Conservation (phyloP, 1,140 invertebrate species). For the Pemphigus obesinymphae region DNA sequence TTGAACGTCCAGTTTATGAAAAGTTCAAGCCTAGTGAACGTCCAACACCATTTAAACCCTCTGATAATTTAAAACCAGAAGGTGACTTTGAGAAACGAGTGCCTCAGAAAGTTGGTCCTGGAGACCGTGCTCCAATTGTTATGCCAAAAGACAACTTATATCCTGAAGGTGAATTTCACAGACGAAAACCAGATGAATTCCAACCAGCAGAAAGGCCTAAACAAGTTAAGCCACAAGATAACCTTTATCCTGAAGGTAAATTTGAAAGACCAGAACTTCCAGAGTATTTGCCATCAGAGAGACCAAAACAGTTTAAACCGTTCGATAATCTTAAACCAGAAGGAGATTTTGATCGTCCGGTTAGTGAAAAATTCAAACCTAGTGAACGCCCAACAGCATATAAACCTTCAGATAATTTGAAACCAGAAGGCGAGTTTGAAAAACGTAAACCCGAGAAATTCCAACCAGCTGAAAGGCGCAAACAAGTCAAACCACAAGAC, state of each 20-base stretch:
- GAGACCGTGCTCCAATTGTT: neutral
- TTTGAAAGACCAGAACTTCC: constrained; percentile 49
- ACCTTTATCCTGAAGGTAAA: constrained; percentile 53
- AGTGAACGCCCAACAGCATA: constrained; percentile 53
- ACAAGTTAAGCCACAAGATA: neutral
- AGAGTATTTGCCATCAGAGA: constrained; percentile 48
- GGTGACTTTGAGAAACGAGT: constrained; percentile 48
- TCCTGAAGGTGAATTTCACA: constrained; percentile 43
- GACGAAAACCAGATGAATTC: constrained; percentile 52
- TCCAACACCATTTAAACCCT: constrained; percentile 44
- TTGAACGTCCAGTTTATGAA: too few relatives aligned
- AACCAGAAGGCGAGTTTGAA: constrained; percentile 55
- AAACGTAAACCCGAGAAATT: too few relatives aligned
- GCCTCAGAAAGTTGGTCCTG: neutral
- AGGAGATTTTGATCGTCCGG: constrained; percentile 55
- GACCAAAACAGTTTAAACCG: constrained; percentile 45
- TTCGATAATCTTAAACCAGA: constrained; percentile 56
- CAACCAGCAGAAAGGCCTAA: constrained; percentile 46
- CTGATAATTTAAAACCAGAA: constrained; percentile 53
- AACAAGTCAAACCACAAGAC: constrained; percentile 54
- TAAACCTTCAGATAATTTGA: constrained; percentile 54
- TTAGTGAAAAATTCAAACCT: constrained; percentile 49
- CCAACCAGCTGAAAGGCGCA: too few relatives aligned
- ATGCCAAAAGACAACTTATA: neutral
- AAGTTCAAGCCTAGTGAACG: constrained; percentile 51